A percentile compares a stretch with the other conserved stretches of the same genome.
Evolutionary conservation across 1,140 invertebrate genomes (phyloP).

Genomic region (Drosophila baimaii): DNA sequence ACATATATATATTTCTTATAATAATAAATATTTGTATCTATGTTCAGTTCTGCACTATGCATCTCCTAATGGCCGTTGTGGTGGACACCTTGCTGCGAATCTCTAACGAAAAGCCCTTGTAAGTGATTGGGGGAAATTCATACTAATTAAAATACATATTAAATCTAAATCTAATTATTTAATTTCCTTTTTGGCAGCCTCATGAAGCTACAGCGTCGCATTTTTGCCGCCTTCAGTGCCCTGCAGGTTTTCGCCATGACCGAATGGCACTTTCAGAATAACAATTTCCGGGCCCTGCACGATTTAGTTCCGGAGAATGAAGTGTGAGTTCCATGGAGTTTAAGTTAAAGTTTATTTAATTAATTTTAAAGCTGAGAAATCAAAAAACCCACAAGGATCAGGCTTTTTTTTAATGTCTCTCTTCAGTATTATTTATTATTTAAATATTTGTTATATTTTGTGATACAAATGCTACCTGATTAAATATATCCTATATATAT

Average conservation of each 20-base stretch:
- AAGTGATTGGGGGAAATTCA: constrained; percentile 80
- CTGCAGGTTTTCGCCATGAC: constrained; percentile 92
- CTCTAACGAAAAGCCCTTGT: constrained; percentile 90
- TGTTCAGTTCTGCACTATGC: constrained; percentile 70
- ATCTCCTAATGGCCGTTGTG: constrained; percentile 73
- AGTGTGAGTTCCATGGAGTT: constrained; percentile 64
- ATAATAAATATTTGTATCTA: no score
- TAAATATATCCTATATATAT: no score
- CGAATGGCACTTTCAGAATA: constrained; percentile 92
- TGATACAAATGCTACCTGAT: no score
- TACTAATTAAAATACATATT: background rate
- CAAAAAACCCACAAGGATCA: no score
- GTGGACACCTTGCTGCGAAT: constrained; percentile 82
- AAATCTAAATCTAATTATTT: background rate
- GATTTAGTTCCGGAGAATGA: constrained; percentile 87
- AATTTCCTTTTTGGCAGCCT: constrained; percentile 85
- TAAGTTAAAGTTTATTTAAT: background rate
- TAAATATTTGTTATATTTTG: constrained; percentile 15
- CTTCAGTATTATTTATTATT: no score
- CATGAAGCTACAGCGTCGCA: constrained; percentile 90
- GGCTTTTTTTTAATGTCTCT: no score
- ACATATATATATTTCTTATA: no score
- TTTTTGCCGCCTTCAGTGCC: constrained; percentile 90
- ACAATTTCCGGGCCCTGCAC: constrained; percentile 88
- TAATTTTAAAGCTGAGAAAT: no score